A percentile compares a stretch with the other conserved stretches of the same genome.
Conservation (phyloP, 2,113 vertebrate species). For the Alectura lathami region DNA sequence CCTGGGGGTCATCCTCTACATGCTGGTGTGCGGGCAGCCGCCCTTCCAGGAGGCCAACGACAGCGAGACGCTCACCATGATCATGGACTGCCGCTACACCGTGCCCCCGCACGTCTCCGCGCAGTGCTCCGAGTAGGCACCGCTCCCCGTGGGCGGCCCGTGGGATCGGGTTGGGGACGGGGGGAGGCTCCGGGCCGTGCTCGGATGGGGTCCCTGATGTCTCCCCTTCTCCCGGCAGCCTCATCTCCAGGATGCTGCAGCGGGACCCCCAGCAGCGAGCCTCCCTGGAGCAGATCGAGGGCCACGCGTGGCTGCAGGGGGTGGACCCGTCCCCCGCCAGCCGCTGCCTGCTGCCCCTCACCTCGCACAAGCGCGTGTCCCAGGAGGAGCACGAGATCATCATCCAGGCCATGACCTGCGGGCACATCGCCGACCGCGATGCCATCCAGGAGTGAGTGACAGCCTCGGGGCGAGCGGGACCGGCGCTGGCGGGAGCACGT, state of each 20-base stretch:
- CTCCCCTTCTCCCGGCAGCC: slow-evolving; percentile 52
- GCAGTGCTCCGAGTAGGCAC: slow-evolving; percentile 82
- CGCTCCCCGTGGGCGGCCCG: not conserved
- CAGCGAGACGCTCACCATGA: slow-evolving; percentile 92
- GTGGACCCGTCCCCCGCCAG: slow-evolving; percentile 78
- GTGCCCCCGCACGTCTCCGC: slow-evolving; percentile 79
- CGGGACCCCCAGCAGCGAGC: slow-evolving; percentile 81
- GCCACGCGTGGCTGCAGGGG: slow-evolving; percentile 84
- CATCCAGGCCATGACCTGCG: slow-evolving; percentile 77
- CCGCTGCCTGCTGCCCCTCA: slow-evolving; percentile 75
- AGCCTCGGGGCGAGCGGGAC: not conserved
- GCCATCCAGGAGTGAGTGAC: slow-evolving; percentile 77
- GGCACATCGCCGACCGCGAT: slow-evolving; percentile 76
- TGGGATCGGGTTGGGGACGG: not conserved
- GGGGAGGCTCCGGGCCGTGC: not conserved
- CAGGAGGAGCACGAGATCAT: slow-evolving; percentile 78
- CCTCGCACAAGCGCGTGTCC: slow-evolving; percentile 75
- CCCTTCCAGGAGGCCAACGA: slow-evolving; percentile 92
- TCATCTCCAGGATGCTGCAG: slow-evolving; percentile 89
- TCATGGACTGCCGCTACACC: slow-evolving; percentile 88
- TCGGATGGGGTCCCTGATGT: not conserved
- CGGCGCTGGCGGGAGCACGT: fast-evolving
- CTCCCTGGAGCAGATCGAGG: slow-evolving; percentile 82
- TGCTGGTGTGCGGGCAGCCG: slow-evolving; percentile 87
- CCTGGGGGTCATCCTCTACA: slow-evolving; percentile 90